Base-by-base conservation (phyloP, 1,140 invertebrate genomes). In the Mizuhopecten yessoensis region DNA sequence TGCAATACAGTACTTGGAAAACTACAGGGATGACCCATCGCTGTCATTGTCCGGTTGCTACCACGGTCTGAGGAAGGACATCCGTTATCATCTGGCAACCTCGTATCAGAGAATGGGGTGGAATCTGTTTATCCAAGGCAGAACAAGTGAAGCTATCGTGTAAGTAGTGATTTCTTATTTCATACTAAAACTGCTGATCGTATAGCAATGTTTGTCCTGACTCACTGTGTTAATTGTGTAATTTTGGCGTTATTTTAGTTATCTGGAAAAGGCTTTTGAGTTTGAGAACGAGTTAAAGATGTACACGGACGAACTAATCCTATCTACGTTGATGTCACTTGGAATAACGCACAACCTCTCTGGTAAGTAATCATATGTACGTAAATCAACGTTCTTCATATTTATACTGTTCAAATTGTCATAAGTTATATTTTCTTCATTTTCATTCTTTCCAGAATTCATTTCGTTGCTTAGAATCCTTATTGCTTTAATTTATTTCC, bases 121-220 rank as follows among this genome's bases (percentile, higher is more conserved):
- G 91, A 92, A 92, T 88, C 23, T 92, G 49, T 89, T 89, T 34
- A 86, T 87, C 39, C 91, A 92, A 33, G 91, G 91, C n/a, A 88
- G 86, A 86, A 34, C 87, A 57, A 29, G 34, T 13, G 89, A 92
- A 20, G 87, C 91, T 0, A 42, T 92, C 9, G 34, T 86, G 91
- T 92, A 92, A 87, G 87, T 34, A 29, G 34, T 1, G 9, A 13
- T 17, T 45, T 15, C 42, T 45, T 45, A 1, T 45, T 45, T 45
- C 17, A 39, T 39, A 39, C 36, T 39, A 7, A 39, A 39, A 39
- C 13, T 5, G 36, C 36, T 39, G 5, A 39, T 39, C 36, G n/a
- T n/a, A 39, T 5, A 39, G 13, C 36, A 39, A 39, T 7, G 5
- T 39, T 39, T 39, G 5, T 7, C 5, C 5, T 39, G 42, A 45